phyloP scores from a whole-genome alignment of 1,140 invertebrate species.

The Micrasema minimum region DNA sequence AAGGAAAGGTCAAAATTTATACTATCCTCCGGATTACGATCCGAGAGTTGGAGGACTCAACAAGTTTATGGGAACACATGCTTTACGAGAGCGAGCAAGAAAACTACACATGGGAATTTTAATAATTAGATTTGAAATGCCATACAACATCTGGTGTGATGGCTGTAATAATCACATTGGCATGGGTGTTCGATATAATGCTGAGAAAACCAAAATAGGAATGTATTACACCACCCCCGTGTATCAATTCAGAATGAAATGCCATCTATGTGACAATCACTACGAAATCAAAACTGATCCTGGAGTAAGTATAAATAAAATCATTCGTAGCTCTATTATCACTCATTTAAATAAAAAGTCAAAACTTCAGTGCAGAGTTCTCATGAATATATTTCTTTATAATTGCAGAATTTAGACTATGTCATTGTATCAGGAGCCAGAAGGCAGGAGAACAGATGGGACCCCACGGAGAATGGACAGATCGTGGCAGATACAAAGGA shows the following conservation, averaged over 20 bases:
- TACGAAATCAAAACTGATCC: slow-evolving; percentile 99
- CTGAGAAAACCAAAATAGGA: slow-evolving; percentile 98
- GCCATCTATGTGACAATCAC: slow-evolving; percentile 97
- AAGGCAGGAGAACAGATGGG: slow-evolving; percentile 97
- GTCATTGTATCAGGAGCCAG: slow-evolving; percentile 93
- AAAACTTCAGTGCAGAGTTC: no score
- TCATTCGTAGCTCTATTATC: no score
- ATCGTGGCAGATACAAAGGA: slow-evolving; percentile 91
- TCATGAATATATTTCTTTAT: no score
- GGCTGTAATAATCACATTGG: slow-evolving; percentile 98
- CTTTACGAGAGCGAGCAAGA: slow-evolving; percentile 91
- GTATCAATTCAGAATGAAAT: slow-evolving; percentile 99
- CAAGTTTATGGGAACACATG: slow-evolving; percentile 94
- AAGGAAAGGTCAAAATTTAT: slow-evolving; percentile 96
- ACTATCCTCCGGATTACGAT: slow-evolving; percentile 99
- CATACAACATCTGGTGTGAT: slow-evolving; percentile 99
- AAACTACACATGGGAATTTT: slow-evolving; percentile 97
- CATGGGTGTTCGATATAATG: slow-evolving; percentile 99
- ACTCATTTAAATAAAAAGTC: no score
- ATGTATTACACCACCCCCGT: slow-evolving; percentile 99
- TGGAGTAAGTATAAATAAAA: slow-evolving; percentile 78
- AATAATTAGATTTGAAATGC: slow-evolving; percentile 99
- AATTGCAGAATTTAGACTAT: slow-evolving; percentile 94
- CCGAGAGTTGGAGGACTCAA: slow-evolving; percentile 93
- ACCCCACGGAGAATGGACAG: slow-evolving; percentile 96